phyloP scores from a whole-genome alignment of 1,140 invertebrate species.

The Heliconius nattereri region DNA sequence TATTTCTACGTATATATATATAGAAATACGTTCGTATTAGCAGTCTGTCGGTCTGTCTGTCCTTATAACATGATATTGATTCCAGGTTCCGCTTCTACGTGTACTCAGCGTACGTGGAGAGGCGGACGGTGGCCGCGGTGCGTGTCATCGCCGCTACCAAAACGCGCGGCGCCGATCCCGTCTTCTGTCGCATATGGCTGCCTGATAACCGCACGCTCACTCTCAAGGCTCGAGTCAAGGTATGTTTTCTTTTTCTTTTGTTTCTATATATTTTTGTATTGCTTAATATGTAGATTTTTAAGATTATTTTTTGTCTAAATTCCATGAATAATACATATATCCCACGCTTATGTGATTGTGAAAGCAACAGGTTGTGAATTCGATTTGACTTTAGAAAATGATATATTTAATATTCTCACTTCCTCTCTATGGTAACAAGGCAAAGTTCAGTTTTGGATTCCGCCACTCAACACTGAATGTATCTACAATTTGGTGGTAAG shows the following conservation, averaged over 20 bases:
- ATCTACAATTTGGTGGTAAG: too few relatives aligned
- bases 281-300: not conserved
- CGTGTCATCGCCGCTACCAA: conserved; percentile 93
- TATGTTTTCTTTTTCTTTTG: conserved; percentile 50
- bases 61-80: conserved; percentile 11
- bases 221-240: conserved; percentile 89
- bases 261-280: not conserved
- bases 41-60: too few relatives aligned
- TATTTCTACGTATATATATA: too few relatives aligned
- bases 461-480: too few relatives aligned
- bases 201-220: conserved; percentile 84
- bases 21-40: too few relatives aligned
- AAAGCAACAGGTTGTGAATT: too few relatives aligned
- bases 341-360: too few relatives aligned
- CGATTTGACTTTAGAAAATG: too few relatives aligned
- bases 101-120: conserved; percentile 94
- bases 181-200: conserved; percentile 94
- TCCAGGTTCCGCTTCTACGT: conserved; percentile 93
- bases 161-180: conserved; percentile 90
- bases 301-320: not conserved
- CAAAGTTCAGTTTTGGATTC: too few relatives aligned
- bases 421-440: too few relatives aligned
- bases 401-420: too few relatives aligned
- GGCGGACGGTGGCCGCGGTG: conserved; percentile 85
- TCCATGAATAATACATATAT: too few relatives aligned